Conservation (phyloP, 2,797 vertebrate genomes). For the Cossypha niveicapilla region DNA sequence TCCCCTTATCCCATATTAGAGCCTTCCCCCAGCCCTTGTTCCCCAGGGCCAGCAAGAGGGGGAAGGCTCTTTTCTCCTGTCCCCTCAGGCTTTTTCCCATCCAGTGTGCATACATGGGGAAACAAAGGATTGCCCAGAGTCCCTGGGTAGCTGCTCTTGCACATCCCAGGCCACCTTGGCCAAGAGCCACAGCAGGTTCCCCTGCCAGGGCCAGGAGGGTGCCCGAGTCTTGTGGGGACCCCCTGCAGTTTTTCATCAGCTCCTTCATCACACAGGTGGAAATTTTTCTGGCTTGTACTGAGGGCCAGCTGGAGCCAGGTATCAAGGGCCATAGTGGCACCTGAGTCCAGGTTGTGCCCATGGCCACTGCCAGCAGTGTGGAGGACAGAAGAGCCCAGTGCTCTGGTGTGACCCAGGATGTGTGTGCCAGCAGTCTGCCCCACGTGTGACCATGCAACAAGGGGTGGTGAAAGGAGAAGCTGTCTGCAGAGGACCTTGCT, state of each 20-base stretch:
- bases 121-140: neutral
- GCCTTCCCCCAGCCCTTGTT: neutral
- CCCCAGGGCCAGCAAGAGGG: neutral
- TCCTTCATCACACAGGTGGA: neutral
- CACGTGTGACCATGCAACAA: rapidly evolving
- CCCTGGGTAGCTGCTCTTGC: neutral
- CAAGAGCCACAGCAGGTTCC: neutral
- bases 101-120: rapidly evolving
- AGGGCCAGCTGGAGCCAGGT: neutral
- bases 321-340: rapidly evolving
- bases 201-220: neutral
- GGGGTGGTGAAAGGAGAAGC: neutral
- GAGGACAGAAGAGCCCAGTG: rapidly evolving
- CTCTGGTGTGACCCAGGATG: rapidly evolving
- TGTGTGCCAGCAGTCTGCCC: neutral
- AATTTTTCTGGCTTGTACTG: neutral
- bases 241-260: neutral
- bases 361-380: rapidly evolving
- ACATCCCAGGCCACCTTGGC: neutral
- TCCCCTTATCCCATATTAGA: neutral
- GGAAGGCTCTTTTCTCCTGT: neutral
- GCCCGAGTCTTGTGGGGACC: neutral
- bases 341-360: rapidly evolving
- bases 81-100: neutral
- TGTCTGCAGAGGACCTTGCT: neutral